Evolutionary conservation across 2,888 invertebrate genomes (phyloP).

Genomic region (Elegia similella): DNA sequence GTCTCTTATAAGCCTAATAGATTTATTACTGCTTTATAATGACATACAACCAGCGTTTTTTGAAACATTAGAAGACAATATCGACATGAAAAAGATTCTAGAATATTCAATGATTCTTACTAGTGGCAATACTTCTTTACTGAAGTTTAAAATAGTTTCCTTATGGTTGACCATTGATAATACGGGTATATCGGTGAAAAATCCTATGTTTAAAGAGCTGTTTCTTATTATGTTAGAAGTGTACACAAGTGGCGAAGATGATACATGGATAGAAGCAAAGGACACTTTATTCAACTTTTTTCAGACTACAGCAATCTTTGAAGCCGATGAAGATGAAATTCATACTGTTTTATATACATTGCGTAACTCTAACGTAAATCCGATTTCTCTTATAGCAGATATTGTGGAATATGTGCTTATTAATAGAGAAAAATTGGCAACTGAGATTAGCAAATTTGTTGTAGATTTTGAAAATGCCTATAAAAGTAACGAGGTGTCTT

Average conservation of each 20-base stretch:
- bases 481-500: conserved; percentile 47
- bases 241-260: conserved; percentile 59
- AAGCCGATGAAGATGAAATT: conserved; percentile 84
- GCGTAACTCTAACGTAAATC: conserved; percentile 56
- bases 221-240: conserved; percentile 81
- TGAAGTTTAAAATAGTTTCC: conserved; percentile 73
- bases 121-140: conserved; percentile 46
- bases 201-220: conserved; percentile 77
- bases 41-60: conserved; percentile 67
- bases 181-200: conserved; percentile 74
- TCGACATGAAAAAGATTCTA: conserved; percentile 68
- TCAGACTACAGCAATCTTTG: conserved; percentile 84
- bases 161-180: conserved; percentile 71
- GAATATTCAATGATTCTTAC: conserved; percentile 54
- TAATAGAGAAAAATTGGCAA: conserved; percentile 54
- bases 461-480: conserved; percentile 62
- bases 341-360: conserved; percentile 84
- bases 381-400: conserved; percentile 56
- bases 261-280: conserved; percentile 76
- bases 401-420: conserved; percentile 60
- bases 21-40: conserved; percentile 65
- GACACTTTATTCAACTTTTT: conserved; percentile 81
- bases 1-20: conserved; percentile 57
- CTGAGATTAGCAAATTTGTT: conserved; percentile 57
- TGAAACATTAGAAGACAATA: conserved; percentile 67